Evolutionary conservation across 2,888 invertebrate species (phyloP).

Genomic region (Serrognathus titanus): DNA sequence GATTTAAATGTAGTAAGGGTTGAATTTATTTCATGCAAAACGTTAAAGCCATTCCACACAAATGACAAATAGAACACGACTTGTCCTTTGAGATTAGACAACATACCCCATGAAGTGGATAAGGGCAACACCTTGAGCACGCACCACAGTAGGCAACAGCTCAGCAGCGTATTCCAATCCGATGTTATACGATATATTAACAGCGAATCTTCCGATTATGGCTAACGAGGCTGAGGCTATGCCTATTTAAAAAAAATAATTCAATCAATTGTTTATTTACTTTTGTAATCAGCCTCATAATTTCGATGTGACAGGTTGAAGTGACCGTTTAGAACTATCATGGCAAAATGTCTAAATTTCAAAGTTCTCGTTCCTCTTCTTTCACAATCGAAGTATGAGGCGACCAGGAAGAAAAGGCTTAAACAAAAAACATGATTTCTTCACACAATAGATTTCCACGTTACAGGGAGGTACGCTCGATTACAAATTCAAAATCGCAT

Average conservation of each 20-base stretch:
- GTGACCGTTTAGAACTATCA: too few species aligned
- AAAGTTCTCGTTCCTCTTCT: too few species aligned
- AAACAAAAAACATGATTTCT: constrained; percentile 6
- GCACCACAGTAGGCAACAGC: constrained; percentile 78
- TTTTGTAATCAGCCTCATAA: too few species aligned
- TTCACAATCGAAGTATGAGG: not conserved
- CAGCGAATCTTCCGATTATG: constrained; percentile 78
- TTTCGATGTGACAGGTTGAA: too few species aligned
- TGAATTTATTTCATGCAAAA: too few species aligned
- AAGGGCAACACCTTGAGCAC: constrained; percentile 82
- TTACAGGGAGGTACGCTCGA: constrained; percentile 12
- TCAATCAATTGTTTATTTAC: too few species aligned
- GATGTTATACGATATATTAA: constrained; percentile 87
- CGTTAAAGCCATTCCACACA: too few species aligned
- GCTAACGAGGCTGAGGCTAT: constrained; percentile 73
- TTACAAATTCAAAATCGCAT: not conserved
- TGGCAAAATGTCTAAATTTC: too few species aligned
- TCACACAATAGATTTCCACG: constrained; percentile 22
- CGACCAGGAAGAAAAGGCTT: not conserved
- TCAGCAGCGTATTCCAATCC: constrained; percentile 88
- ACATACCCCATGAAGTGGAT: constrained; percentile 88
- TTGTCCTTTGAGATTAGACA: constrained; percentile 31
- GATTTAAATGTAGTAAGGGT: too few species aligned
- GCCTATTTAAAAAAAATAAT: constrained; percentile 49
- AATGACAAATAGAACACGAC: too few species aligned